Evolutionary conservation across 2,113 vertebrate species (phyloP).

Genomic region (Nothobranchius furzeri): DNA sequence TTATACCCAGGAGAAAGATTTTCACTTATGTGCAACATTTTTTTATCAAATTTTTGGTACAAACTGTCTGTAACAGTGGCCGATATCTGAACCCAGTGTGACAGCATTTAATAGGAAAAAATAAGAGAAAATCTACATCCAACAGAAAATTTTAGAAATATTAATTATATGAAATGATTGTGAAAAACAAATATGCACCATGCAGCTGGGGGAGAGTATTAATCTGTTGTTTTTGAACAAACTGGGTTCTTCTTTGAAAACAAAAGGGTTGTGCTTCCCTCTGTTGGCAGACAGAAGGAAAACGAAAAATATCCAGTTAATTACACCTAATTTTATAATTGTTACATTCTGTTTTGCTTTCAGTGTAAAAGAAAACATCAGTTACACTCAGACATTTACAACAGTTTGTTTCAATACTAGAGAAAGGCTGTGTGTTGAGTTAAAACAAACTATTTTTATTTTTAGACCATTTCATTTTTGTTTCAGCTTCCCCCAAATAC

Average conservation of each 20-base stretch:
- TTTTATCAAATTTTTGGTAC: no score
- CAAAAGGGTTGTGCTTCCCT: conserved; percentile 17
- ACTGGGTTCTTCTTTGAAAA: conserved; percentile 4
- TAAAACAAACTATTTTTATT: background rate
- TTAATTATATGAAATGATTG: no score
- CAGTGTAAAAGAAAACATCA: background rate
- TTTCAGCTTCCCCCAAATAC: no score
- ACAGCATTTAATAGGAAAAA: no score
- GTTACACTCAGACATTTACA: background rate
- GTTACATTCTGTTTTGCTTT: background rate
- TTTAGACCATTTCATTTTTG: background rate
- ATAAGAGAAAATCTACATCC: no score
- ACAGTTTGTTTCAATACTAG: background rate
- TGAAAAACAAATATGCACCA: no score
- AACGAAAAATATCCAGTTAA: background rate
- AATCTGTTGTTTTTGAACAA: background rate
- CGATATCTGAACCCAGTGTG: no score
- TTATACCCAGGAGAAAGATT: no score
- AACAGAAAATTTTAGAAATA: no score
- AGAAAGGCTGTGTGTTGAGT: background rate
- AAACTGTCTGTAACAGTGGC: no score
- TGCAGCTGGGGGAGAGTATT: no score
- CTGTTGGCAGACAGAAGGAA: conserved; percentile 22
- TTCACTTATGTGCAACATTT: no score
- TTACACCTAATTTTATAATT: background rate